A percentile compares a stretch with the other conserved stretches of the same genome.
phyloP scores from a whole-genome alignment of 1,140 invertebrate genomes.

The Brachionus angularis region DNA sequence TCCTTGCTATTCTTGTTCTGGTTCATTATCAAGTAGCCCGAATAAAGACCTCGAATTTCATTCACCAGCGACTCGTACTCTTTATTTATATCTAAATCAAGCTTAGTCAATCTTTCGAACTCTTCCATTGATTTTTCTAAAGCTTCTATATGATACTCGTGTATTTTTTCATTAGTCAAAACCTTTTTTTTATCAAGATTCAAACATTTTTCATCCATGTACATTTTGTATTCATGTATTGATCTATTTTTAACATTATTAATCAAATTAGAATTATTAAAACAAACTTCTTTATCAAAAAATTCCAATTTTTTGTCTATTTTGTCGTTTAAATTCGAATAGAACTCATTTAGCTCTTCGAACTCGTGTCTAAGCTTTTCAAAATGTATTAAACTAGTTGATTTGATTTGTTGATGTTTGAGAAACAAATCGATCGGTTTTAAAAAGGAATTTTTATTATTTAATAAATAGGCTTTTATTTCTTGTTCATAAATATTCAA shows the following conservation, averaged over 20 bases:
- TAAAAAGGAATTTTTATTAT: background rate
- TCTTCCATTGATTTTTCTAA: background rate
- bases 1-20: background rate
- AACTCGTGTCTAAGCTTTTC: background rate
- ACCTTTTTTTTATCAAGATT: background rate
- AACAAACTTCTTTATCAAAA: background rate
- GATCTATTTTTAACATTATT: background rate
- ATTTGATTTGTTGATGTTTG: slow-evolving; percentile 4
- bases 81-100: background rate
- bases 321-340: background rate
- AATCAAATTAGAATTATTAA: background rate
- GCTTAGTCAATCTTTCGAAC: background rate
- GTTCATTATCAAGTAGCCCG: background rate
- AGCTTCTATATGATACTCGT: background rate
- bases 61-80: slow-evolving; percentile 4
- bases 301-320: background rate
- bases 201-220: background rate
- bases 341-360: background rate
- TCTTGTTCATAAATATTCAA: background rate
- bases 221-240: background rate
- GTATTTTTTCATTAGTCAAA: background rate
- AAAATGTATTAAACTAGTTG: background rate
- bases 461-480: background rate
- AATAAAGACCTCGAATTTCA: background rate
- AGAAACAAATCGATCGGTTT: slow-evolving; percentile 12